phyloP scores from a whole-genome alignment of 2,888 invertebrate genomes.

The Aradus depressus region DNA sequence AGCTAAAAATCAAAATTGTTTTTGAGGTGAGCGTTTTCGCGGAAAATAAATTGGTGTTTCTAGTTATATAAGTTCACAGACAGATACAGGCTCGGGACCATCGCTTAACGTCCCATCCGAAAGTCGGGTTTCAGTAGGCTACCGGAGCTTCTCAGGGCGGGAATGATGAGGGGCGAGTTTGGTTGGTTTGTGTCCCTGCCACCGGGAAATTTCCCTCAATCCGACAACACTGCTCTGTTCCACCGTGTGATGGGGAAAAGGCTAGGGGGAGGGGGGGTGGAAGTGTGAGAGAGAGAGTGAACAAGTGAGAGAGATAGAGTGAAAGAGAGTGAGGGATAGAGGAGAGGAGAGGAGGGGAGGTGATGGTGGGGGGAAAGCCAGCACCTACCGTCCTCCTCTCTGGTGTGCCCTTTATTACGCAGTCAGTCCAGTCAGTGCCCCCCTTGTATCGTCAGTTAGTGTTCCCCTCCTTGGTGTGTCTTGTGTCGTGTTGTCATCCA shows the following conservation, averaged over 20 bases:
- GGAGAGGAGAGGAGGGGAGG: constrained; percentile 37
- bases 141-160: background rate
- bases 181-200: background rate
- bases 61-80: too few relatives aligned
- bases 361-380: constrained; percentile 24
- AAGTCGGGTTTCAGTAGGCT: too few relatives aligned
- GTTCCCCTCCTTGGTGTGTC: too few relatives aligned
- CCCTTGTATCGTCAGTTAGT: too few relatives aligned
- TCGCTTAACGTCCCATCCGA: too few relatives aligned
- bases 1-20: too few relatives aligned
- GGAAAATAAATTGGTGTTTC: too few relatives aligned
- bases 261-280: constrained; percentile 8
- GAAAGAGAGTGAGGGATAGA: constrained; percentile 36
- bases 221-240: background rate
- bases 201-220: background rate
- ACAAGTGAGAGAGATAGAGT: constrained; percentile 19
- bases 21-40: too few relatives aligned
- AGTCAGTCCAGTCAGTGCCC: too few relatives aligned
- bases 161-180: background rate
- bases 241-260: background rate
- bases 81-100: too few relatives aligned
- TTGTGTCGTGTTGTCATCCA: too few relatives aligned
- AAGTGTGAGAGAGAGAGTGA: constrained; percentile 12
- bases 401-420: constrained; percentile 18
- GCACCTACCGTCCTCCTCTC: too few relatives aligned